Evolutionary conservation across 2,888 invertebrate species (phyloP).

Genomic region (Melanotus villosus): DNA sequence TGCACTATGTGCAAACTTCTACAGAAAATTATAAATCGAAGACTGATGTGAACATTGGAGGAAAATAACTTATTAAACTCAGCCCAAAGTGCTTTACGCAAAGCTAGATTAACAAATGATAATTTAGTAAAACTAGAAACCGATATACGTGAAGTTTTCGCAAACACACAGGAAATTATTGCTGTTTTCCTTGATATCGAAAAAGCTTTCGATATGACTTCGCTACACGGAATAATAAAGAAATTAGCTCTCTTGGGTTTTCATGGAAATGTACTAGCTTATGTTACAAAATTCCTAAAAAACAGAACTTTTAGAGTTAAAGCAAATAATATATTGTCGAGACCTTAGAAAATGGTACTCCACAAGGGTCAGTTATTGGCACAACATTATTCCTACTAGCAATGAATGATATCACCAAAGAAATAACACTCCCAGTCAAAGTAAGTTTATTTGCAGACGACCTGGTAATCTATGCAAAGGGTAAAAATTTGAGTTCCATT

Average conservation of each 20-base stretch:
- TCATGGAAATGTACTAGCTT: no score
- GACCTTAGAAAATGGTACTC: slow-evolving; percentile 40
- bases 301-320: slow-evolving; percentile 30
- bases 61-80: background rate
- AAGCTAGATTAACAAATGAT: no score
- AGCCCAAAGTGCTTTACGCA: background rate
- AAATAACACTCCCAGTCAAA: slow-evolving; percentile 25
- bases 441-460: slow-evolving; percentile 46
- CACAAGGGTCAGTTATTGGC: slow-evolving; percentile 48
- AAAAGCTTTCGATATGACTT: no score
- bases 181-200: no score
- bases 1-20: slow-evolving; percentile 3
- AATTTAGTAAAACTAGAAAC: no score
- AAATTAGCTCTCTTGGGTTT: no score
- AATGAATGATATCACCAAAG: slow-evolving; percentile 36
- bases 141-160: no score
- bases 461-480: slow-evolving; percentile 29
- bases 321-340: slow-evolving; percentile 7
- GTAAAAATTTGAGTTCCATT: slow-evolving; percentile 29
- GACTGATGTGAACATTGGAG: background rate
- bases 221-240: background rate
- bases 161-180: no score
- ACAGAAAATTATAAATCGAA: background rate
- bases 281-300: slow-evolving; percentile 12
- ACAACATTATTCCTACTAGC: slow-evolving; percentile 47